Percentiles rank a stretch among this genome's conserved stretches.
Evolutionary conservation across 2,888 invertebrate genomes (phyloP).

Genomic region (Tipula lateralis): DNA sequence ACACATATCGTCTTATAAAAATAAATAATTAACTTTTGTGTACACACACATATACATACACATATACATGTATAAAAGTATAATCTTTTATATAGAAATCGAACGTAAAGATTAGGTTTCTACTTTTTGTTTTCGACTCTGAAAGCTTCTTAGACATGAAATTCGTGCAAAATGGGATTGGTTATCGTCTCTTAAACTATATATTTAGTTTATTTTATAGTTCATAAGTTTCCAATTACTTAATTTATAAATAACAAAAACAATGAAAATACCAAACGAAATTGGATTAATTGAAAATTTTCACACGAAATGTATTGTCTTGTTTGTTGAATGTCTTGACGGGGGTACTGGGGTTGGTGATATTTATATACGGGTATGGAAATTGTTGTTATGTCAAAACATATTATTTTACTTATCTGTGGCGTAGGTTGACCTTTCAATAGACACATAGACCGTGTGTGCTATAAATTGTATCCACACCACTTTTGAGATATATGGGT

Average conservation of each 20-base stretch:
- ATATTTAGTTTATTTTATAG: not conserved
- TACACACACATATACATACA: not conserved
- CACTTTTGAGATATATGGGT: not conserved
- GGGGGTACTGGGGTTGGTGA: not conserved
- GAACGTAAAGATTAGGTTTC: not conserved
- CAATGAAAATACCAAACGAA: not conserved
- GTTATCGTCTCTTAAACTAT: not conserved
- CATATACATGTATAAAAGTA: not conserved
- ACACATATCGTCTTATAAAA: not conserved
- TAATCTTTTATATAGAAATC: not conserved
- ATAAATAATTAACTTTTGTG: not conserved
- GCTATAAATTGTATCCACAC: not conserved
- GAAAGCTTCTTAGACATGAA: not conserved
- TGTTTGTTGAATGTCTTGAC: not conserved
- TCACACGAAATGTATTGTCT: not conserved
- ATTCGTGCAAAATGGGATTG: conserved; percentile 5
- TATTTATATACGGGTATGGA: not conserved
- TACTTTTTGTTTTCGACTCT: not conserved
- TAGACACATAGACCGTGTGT: not conserved
- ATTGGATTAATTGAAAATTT: conserved; percentile 9
- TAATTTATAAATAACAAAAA: not conserved
- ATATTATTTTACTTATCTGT: not conserved
- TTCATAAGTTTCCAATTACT: conserved; percentile 20
- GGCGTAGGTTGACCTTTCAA: not conserved
- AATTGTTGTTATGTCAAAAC: not conserved